A percentile compares a stretch with the other conserved stretches of the same genome.
These are phyloP conservation scores for Panthera leo DNA, from an alignment of 2,113 vertebrate genomes.

Conservation along the genomic window DNA sequence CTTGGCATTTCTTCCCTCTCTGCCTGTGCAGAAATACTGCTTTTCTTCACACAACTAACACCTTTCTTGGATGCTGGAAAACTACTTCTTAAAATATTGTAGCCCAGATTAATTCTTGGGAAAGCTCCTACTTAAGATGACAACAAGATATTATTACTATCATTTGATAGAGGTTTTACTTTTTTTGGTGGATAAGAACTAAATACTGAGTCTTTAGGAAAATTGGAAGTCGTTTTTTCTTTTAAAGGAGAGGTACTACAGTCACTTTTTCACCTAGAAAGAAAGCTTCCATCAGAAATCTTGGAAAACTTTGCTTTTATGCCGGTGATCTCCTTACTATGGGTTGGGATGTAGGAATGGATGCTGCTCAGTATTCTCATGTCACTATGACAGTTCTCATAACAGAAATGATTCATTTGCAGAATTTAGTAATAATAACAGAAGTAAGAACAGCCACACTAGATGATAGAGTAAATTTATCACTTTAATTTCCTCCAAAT, in stretches of 20 bases:
- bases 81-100: not conserved
- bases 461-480: not conserved
- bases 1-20: not conserved
- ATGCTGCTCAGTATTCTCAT: not conserved
- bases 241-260: not conserved
- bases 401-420: not conserved
- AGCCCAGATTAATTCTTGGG: not conserved
- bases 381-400: not conserved
- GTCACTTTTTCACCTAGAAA: not conserved
- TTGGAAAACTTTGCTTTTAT: not conserved
- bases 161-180: not conserved
- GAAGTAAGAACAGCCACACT: not conserved
- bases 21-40: not conserved
- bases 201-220: not conserved
- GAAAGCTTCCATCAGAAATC: not conserved
- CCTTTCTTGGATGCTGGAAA: not conserved
- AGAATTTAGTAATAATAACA: not conserved
- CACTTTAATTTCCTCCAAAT: conserved; percentile 27
- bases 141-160: not conserved
- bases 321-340: not conserved
- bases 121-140: not conserved
- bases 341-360: not conserved
- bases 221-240: conserved; percentile 20
- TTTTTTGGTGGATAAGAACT: not conserved
- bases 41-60: not conserved